phyloP scores from a whole-genome alignment of 2,888 invertebrate species.

The Limnephilus marmoratus region DNA sequence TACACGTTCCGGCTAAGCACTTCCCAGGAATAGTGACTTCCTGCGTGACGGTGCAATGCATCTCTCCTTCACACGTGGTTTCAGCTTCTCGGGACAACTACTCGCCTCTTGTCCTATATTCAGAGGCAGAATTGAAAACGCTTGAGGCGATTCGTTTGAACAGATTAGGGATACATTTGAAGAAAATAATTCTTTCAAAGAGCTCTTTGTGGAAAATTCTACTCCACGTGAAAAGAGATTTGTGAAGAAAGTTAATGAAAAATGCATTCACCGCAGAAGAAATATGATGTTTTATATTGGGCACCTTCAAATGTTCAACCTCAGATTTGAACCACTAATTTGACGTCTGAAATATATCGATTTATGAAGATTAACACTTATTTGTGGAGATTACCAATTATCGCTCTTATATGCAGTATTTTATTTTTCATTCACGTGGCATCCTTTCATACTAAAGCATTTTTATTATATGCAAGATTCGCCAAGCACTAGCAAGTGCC shows the following conservation, averaged over 20 bases:
- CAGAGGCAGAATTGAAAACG: neutral
- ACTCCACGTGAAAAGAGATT: neutral
- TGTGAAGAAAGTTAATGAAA: neutral
- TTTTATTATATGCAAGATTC: too few relatives aligned
- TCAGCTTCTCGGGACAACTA: neutral
- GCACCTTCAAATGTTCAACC: too few relatives aligned
- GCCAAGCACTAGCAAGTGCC: too few relatives aligned
- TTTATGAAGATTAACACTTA: too few relatives aligned
- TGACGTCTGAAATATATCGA: too few relatives aligned
- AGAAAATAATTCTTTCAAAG: neutral
- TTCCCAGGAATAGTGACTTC: slow-evolving; percentile 26
- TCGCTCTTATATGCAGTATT: too few relatives aligned
- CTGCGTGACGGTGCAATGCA: slow-evolving; percentile 24
- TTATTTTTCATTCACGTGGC: too few relatives aligned
- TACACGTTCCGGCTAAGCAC: neutral
- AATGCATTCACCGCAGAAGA: neutral
- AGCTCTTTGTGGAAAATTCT: neutral
- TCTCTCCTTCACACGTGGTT: neutral
- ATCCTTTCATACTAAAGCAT: too few relatives aligned
- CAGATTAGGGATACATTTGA: neutral
- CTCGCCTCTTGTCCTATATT: neutral
- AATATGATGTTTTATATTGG: neutral
- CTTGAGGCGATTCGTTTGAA: neutral
- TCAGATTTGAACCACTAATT: too few relatives aligned
- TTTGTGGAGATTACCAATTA: too few relatives aligned